phyloP scores from a whole-genome alignment of 2,888 invertebrate species.

The Cephus nigrinus region DNA sequence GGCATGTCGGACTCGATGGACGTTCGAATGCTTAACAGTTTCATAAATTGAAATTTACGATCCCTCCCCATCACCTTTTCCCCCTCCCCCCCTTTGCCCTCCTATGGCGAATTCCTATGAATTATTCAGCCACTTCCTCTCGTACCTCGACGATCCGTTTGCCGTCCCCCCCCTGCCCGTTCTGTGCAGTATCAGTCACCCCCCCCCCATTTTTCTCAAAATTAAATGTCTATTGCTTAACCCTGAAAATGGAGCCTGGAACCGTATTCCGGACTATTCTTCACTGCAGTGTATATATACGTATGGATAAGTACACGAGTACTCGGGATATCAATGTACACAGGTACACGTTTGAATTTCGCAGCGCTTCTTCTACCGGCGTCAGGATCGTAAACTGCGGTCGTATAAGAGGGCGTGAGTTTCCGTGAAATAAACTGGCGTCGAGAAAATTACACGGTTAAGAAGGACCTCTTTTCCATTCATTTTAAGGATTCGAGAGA shows the following conservation, averaged over 20 bases:
- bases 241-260: neutral
- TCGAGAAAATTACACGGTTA: neutral
- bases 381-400: neutral
- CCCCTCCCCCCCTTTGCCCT: slow-evolving; percentile 22
- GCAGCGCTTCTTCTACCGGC: neutral
- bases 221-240: slow-evolving; percentile 30
- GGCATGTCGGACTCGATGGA: slow-evolving; percentile 19
- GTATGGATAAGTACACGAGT: neutral
- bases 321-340: slow-evolving; percentile 23
- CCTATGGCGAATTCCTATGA: slow-evolving; percentile 16
- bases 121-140: slow-evolving; percentile 2
- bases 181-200: neutral
- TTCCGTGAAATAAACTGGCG: neutral
- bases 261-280: neutral
- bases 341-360: slow-evolving; percentile 26
- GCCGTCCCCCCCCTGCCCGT: neutral
- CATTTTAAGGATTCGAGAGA: neutral
- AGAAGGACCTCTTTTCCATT: neutral
- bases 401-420: neutral
- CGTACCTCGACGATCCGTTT: neutral
- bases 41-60: slow-evolving; percentile 60
- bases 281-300: neutral
- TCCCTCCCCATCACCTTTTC: slow-evolving; percentile 21
- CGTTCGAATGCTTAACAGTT: slow-evolving; percentile 51
- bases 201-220: slow-evolving; percentile 21